Evolutionary conservation across 2,797 vertebrate genomes (phyloP).

Genomic region (Galaxias olidus): DNA sequence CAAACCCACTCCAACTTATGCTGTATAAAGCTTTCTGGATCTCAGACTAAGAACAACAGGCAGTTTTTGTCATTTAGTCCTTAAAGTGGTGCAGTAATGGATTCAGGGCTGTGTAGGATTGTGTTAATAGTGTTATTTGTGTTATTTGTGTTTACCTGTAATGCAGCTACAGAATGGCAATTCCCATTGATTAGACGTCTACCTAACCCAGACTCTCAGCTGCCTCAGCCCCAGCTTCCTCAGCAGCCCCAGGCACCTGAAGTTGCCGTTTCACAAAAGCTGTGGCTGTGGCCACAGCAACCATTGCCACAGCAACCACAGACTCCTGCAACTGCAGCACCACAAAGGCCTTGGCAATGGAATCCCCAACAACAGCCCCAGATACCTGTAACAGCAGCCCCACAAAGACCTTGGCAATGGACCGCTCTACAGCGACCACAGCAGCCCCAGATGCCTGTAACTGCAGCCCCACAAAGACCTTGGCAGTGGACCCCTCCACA

Average conservation of each 20-base stretch:
- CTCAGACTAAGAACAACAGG: too few species aligned
- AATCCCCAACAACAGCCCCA: background rate
- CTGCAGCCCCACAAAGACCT: background rate
- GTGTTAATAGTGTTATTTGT: background rate
- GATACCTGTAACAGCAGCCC: background rate
- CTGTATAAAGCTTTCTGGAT: too few species aligned
- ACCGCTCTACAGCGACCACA: background rate
- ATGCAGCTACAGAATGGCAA: background rate
- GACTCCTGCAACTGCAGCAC: too few species aligned
- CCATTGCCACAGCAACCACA: background rate
- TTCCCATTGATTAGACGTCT: background rate
- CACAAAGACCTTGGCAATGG: background rate
- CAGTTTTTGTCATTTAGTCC: too few species aligned
- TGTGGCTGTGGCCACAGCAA: background rate
- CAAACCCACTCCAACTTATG: background rate
- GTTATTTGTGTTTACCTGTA: background rate
- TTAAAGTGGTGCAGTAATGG: background rate
- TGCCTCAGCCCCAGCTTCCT: background rate
- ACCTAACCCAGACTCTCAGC: background rate
- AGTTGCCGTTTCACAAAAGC: too few species aligned
- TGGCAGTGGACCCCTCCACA: background rate
- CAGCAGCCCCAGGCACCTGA: background rate
- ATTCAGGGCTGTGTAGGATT: background rate
- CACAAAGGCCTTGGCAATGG: background rate
- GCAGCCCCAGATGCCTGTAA: background rate